These are phyloP conservation scores for Cataglyphis albicans DNA, from an alignment of 2,888 invertebrate species.

Conservation along the genomic window DNA sequence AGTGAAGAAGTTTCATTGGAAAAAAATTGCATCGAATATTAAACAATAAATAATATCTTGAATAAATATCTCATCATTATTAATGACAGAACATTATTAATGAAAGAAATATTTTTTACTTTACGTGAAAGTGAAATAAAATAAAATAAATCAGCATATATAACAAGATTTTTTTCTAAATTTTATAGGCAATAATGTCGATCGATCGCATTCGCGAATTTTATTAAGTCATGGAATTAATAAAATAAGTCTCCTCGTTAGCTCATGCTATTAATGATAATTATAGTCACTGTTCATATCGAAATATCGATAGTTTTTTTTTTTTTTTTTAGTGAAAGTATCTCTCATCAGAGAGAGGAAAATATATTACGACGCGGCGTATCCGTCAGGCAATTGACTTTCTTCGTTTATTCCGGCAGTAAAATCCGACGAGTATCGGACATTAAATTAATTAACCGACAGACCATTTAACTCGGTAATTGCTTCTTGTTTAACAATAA, in stretches of 20 bases:
- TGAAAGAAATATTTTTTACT: neutral
- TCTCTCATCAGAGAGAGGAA: neutral
- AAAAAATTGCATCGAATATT: neutral
- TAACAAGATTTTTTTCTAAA: neutral
- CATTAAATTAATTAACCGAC: constrained; percentile 30
- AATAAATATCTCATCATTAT: neutral
- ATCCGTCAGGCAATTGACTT: neutral
- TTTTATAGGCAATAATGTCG: neutral
- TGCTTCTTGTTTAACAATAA: constrained; percentile 46
- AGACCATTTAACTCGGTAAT: constrained; percentile 11
- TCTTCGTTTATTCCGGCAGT: constrained; percentile 11
- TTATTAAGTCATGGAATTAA: neutral
- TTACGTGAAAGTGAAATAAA: neutral
- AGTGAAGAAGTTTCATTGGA: neutral
- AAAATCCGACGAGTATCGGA: neutral
- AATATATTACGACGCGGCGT: neutral
- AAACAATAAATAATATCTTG: neutral
- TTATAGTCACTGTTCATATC: neutral
- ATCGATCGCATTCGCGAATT: neutral
- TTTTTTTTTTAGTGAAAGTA: constrained; percentile 7
- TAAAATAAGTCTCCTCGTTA: neutral
- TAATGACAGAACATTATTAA: neutral
- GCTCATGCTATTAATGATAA: neutral
- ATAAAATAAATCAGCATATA: neutral
- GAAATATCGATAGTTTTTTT: neutral